Base-by-base conservation (phyloP, 2,797 vertebrate species). In the Fratercula arctica region DNA sequence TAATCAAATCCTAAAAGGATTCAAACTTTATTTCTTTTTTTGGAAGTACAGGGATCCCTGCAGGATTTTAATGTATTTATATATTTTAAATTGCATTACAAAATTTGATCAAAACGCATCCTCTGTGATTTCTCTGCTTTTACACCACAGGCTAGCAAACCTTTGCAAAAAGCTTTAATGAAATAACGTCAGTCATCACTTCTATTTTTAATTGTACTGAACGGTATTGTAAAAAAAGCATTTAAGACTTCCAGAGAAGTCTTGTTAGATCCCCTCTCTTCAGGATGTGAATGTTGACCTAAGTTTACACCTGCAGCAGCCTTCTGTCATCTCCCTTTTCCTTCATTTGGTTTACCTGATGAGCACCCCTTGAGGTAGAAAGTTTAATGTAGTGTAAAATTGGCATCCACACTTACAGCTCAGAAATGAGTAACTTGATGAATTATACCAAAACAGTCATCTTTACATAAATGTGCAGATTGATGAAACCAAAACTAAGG, bases 401-500 rank as follows among this genome's bases (percentile, higher is more conserved):
- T 43, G 67, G 66, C 59, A 86, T 48, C 76, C 66, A 53, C 93
- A 48, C 89, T 90, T 77, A 19, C 64, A 93, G 85, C 86, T 89
- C 82, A 78, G 80, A 85, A 89, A 57, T 8, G 0, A 80, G 68
- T 60, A 97, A 77, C 82, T 87, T 92, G 73, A 91, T 91, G 87
- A 95, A 96, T 87, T 96, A 86, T 31, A 81, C 78, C 2, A 16
- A 96, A 88, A 78, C 69, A 72, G n/a, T 84, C 33, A 66, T 87
- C 87, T 93, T 72, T 81, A 82, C 46, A 81, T 89, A 95, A 87
- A 94, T 24, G 76, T 78, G 79, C 50, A 89, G 89, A 95, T 13
- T 70, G 89, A 86, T 53, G 72, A 87, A 96, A 89, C 59, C 59
- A 78, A 94, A 96, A 94, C 84, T 85, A 89, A 92, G 61, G 73